Evolutionary conservation across 1,140 invertebrate species (phyloP).

Genomic region (Drosophila auraria): DNA sequence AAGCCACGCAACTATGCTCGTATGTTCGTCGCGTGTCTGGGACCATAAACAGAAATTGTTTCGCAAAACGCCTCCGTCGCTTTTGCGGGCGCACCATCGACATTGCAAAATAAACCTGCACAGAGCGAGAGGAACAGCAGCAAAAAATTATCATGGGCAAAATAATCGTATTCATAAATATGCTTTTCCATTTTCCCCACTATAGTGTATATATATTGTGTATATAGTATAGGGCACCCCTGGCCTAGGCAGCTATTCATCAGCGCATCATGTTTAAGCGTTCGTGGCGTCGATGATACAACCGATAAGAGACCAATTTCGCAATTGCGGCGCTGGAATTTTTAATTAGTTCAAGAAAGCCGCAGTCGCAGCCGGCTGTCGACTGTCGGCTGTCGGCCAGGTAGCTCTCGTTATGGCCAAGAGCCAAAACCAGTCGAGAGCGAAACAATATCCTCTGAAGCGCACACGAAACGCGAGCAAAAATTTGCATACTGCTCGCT

Average conservation of each 20-base stretch:
- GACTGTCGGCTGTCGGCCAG: constrained; percentile 1
- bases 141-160: constrained; percentile 75
- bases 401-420: constrained; percentile 32
- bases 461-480: constrained; percentile 47
- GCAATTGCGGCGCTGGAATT: constrained; percentile 81
- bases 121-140: constrained; percentile 36
- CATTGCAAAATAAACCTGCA: constrained; percentile 55
- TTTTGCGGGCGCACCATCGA: constrained; percentile 65
- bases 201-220: background rate
- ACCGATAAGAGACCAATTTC: constrained; percentile 84
- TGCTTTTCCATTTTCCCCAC: constrained; percentile 53
- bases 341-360: constrained; percentile 77
- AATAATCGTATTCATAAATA: constrained; percentile 82
- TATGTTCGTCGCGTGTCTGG: constrained; percentile 69
- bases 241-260: constrained; percentile 76
- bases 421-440: constrained; percentile 33
- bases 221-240: constrained; percentile 20
- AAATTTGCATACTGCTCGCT: constrained; percentile 60
- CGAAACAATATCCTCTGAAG: constrained; percentile 40
- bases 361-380: constrained; percentile 34
- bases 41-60: constrained; percentile 78
- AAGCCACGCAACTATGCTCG: constrained; percentile 46
- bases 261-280: constrained; percentile 78
- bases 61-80: constrained; percentile 80
- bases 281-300: constrained; percentile 83